Evolutionary conservation across 2,888 invertebrate genomes (phyloP).

Genomic region (Parnassius smintheus): DNA sequence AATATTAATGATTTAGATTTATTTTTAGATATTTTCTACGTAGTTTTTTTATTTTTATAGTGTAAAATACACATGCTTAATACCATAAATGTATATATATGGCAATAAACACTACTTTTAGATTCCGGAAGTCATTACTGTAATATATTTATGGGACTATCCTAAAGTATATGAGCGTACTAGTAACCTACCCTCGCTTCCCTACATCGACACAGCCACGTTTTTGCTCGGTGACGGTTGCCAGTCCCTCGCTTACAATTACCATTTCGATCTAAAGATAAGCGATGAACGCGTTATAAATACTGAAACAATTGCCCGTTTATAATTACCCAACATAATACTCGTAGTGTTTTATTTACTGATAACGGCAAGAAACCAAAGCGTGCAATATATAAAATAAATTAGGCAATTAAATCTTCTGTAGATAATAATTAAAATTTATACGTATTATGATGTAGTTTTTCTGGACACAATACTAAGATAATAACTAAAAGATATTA

Average conservation of each 20-base stretch:
- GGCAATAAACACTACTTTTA: no score
- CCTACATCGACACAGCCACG: conserved; percentile 43
- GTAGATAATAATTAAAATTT: no score
- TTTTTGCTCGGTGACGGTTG: conserved; percentile 50
- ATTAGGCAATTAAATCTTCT: not conserved
- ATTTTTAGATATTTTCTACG: no score
- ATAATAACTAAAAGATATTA: no score
- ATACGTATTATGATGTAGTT: no score
- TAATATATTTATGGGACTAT: not conserved
- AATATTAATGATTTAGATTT: no score
- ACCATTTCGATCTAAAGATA: conserved; percentile 69
- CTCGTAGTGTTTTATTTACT: conserved; percentile 30
- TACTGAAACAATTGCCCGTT: conserved; percentile 32
- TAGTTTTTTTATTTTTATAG: no score
- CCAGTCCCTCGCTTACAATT: conserved; percentile 49
- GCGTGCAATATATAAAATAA: conserved; percentile 3
- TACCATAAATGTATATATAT: no score
- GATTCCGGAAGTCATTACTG: no score
- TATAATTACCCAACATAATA: conserved; percentile 40
- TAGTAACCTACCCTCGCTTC: not conserved
- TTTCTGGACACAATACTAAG: no score
- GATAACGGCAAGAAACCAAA: conserved; percentile 25
- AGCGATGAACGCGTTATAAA: conserved; percentile 31
- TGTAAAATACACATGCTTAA: no score
- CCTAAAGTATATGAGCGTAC: not conserved